Base-by-base conservation (phyloP, 1,140 invertebrate species). In the Argopecten irradians region DNA sequence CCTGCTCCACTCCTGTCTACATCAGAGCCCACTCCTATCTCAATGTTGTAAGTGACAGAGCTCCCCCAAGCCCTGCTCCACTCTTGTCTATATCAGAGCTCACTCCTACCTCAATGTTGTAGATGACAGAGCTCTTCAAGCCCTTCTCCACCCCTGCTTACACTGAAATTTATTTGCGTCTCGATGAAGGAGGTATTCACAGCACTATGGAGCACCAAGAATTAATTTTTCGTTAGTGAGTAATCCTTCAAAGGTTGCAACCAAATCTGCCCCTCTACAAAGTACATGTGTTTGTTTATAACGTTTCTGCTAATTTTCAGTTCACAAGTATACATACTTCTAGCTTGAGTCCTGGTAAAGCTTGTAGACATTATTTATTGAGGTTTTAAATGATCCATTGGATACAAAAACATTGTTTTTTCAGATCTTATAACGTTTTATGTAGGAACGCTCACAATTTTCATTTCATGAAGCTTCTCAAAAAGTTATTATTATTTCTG, bases 181-280 rank as follows among this genome's bases (percentile, higher is more conserved):
- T 71, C 55, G 28, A 71, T 71, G 55, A 22, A 8, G 55, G 55
- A 71, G 55, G 55, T 71, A 71, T 71, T 71, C 55, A 28, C 55
- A 71, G 22, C 28, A 28, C 55, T 71, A n/a, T n/a, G 22, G n/a
- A 28, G 55, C n/a, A n/a, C 55, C n/a, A 22, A 16, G 55, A 71
- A 71, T 71, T 71, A 71, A 28, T 71, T 71, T 71, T 71, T 71
- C 55, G 28, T 71, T 71, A 71, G 1, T 0, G n/a, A 71, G 55
- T 71, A 71, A 71, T 71, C 55, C 55, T 71, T 71, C 55, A 71
- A 71, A 28, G 55, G 55, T 71, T 71, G 22, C 55, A 28, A 71
- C 55, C 55, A 71, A 71, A 71, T 71, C 55, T 71, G 55, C 55
- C 55, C 43, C 55, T 71, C 55, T 71, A 71, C 28, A 71, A 71